These are phyloP conservation scores for Ochropacha duplaris DNA, from an alignment of 2,888 invertebrate species.

Conservation along the genomic window DNA sequence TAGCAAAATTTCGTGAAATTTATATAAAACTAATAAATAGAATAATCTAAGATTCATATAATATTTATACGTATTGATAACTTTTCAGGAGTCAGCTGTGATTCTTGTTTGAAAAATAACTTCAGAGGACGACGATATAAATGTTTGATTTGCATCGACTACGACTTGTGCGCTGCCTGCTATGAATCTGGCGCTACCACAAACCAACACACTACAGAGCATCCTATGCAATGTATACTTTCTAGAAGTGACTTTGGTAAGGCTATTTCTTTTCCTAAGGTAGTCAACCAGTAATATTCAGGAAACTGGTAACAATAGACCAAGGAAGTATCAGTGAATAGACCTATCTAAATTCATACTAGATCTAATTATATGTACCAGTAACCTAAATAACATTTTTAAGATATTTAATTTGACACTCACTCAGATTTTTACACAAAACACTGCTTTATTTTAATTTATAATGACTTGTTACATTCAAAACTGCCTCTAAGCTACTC, in stretches of 20 bases:
- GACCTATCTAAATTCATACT: no score
- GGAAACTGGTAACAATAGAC: no score
- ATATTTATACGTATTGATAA: slow-evolving; percentile 58
- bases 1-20: slow-evolving; percentile 14
- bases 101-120: slow-evolving; percentile 98
- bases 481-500: no score
- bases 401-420: no score
- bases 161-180: slow-evolving; percentile 98
- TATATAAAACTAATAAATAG: slow-evolving; percentile 21
- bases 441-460: no score
- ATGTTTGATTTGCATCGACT: slow-evolving; percentile 99
- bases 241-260: slow-evolving; percentile 97
- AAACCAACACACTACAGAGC: slow-evolving; percentile 96
- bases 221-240: slow-evolving; percentile 99
- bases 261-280: slow-evolving; percentile 27
- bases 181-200: slow-evolving; percentile 96
- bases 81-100: slow-evolving; percentile 98
- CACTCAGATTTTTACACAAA: no score
- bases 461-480: no score
- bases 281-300: neutral
- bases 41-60: slow-evolving; percentile 45
- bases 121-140: slow-evolving; percentile 99
- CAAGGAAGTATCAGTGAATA: no score
- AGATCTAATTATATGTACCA: no score
- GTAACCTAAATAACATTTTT: no score